Base-by-base conservation (phyloP, 1,140 invertebrate species). In the Zaprionus tsacasi region DNA sequence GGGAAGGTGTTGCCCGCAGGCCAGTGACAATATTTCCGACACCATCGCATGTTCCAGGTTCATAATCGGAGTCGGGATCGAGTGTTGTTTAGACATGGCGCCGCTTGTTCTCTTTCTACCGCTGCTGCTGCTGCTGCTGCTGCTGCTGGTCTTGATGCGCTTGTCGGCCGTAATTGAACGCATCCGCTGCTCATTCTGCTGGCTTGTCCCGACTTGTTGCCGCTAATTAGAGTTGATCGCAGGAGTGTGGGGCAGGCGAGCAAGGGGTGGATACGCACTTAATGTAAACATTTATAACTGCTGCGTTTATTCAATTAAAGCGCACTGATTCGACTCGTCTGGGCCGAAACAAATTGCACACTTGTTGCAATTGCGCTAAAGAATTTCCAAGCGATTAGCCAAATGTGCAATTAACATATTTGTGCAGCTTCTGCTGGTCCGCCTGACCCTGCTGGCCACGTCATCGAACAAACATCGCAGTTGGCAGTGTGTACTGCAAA, bases 241-340 rank as follows among this genome's bases (percentile, higher is more conserved):
- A 45, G 48, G 55, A 60, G 78, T 33, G 21, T 33, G 15, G 25
- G 10, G 30, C 33, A 6, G 8, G 6, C 27, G 27, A 17, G 59
- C 40, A 70, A 56, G 56, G 25, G 36, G 59, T 30, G 54, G 27
- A 71, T 55, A 58, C 63, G 58, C 63, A 78, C 50, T 73, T 77
- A 77, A 82, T 87, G 76, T 79, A 87, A 87, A 87, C 82, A 88
- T 71, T 70, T 82, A 74, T 87, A 87, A 88, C 66, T 72, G 79
- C 79, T 54, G 83, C 76, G 83, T 87, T 87, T 87, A 87, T 87
- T 87, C 83, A 87, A 87, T 87, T 87, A 87, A 87, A 82, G 57
- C 57, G 66, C 68, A 55, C 55, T 40, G 69, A 70, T 85, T 88
- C 79, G 40, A 48, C 54, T 59, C 56, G 45, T 52, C 54, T 52